Evolutionary conservation across 2,113 vertebrate species (phyloP).

Genomic region (Odocoileus hemionus): DNA sequence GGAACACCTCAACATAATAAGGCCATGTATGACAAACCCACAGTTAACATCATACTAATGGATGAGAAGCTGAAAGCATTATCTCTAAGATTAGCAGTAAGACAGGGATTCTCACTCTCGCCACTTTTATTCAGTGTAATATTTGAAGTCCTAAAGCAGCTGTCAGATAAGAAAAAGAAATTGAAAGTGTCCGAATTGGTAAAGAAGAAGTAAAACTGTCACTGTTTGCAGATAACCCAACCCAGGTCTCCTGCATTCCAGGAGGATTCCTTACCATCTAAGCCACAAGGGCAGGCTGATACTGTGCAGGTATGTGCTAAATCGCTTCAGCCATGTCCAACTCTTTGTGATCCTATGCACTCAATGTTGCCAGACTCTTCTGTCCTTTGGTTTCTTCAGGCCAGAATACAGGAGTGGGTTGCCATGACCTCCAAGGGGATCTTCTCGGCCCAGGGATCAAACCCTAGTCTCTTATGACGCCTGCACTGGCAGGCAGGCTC

Average conservation of each 20-base stretch:
- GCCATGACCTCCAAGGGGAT: background rate
- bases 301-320: background rate
- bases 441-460: background rate
- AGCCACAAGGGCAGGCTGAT: background rate
- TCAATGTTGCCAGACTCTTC: background rate
- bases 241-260: background rate
- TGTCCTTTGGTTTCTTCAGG: background rate
- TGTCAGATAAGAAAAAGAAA: background rate
- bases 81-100: background rate
- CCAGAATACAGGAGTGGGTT: background rate
- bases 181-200: background rate
- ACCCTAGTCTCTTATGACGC: background rate
- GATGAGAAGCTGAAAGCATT: background rate
- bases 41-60: background rate
- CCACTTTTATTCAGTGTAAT: background rate
- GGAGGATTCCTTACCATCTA: background rate
- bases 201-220: background rate
- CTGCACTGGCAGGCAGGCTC: background rate
- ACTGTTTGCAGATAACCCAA: background rate
- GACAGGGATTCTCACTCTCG: background rate
- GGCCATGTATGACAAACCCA: background rate
- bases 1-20: background rate
- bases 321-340: background rate
- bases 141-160: background rate
- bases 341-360: background rate